A percentile compares a stretch with the other conserved stretches of the same genome.
Evolutionary conservation across 2,888 invertebrate genomes (phyloP).

Genomic region (Agriopis aurantiaria): DNA sequence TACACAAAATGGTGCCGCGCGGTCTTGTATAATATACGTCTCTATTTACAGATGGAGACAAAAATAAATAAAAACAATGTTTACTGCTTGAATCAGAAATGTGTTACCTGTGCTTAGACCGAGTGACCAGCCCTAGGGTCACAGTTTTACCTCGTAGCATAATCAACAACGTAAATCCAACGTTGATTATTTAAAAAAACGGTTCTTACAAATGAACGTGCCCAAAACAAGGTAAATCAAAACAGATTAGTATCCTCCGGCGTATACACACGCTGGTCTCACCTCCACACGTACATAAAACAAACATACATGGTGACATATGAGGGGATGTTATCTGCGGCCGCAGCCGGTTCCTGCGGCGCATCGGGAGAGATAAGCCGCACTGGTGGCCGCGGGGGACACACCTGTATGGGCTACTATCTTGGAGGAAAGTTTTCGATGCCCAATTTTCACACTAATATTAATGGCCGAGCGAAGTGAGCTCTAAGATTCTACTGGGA

Average conservation of each 20-base stretch:
- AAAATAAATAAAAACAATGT: no score
- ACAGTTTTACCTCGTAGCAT: neutral
- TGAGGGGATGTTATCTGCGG: constrained; percentile 15
- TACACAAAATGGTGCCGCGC: no score
- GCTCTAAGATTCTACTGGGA: neutral
- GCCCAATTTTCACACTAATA: neutral
- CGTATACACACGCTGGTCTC: constrained; percentile 1
- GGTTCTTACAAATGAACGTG: neutral
- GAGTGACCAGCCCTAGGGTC: neutral
- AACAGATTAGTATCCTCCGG: neutral
- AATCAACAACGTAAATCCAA: no score
- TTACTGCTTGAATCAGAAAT: no score
- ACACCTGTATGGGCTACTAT: constrained; percentile 8
- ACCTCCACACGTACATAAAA: neutral
- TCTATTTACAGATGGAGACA: no score
- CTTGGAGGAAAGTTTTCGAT: neutral
- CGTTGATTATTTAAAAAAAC: neutral
- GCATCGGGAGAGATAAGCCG: constrained; percentile 12
- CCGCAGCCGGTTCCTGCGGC: constrained; percentile 1
- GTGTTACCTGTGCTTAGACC: no score
- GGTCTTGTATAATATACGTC: no score
- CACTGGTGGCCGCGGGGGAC: constrained; percentile 2
- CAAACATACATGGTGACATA: constrained; percentile 11
- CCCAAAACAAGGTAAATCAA: neutral
- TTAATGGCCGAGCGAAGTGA: no score